Evolutionary conservation across 2,888 invertebrate genomes (phyloP).

Genomic region (Acrobasis repandana): DNA sequence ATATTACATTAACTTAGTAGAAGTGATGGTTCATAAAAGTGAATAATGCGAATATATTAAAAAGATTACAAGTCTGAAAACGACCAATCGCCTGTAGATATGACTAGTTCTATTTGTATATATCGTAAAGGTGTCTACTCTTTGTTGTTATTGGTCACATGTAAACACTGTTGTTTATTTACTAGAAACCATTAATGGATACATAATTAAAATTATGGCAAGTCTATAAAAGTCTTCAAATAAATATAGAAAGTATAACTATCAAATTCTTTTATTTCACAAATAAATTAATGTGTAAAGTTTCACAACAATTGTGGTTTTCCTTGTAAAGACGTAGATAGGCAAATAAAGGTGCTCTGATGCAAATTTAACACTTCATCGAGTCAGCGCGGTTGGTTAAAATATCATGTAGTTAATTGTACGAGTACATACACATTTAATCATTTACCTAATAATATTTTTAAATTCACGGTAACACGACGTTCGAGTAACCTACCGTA

Average conservation of each 20-base stretch:
- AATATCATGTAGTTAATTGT: too few relatives aligned
- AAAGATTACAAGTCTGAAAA: constrained; percentile 69
- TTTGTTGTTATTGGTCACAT: constrained; percentile 60
- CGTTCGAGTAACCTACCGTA: too few relatives aligned
- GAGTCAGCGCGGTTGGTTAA: too few relatives aligned
- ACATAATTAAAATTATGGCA: constrained; percentile 48
- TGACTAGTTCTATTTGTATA: constrained; percentile 68
- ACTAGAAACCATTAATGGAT: constrained; percentile 62
- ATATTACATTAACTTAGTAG: constrained; percentile 42
- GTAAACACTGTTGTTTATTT: constrained; percentile 74
- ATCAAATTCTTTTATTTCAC: constrained; percentile 49
- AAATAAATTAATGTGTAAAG: neutral
- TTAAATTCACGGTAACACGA: too few relatives aligned
- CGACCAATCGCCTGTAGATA: constrained; percentile 79
- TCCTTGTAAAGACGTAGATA: too few relatives aligned
- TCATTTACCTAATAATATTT: too few relatives aligned
- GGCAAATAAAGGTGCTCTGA: too few relatives aligned
- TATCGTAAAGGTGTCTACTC: constrained; percentile 64
- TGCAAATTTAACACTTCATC: too few relatives aligned
- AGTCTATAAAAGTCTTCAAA: constrained; percentile 65
- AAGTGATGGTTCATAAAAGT: constrained; percentile 56
- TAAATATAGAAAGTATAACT: constrained; percentile 72
- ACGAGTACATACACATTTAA: too few relatives aligned
- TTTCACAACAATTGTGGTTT: too few relatives aligned
- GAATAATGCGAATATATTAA: constrained; percentile 37